Evolutionary conservation across 1,140 invertebrate genomes (phyloP).

Genomic region (Tetraneura akinire): DNA sequence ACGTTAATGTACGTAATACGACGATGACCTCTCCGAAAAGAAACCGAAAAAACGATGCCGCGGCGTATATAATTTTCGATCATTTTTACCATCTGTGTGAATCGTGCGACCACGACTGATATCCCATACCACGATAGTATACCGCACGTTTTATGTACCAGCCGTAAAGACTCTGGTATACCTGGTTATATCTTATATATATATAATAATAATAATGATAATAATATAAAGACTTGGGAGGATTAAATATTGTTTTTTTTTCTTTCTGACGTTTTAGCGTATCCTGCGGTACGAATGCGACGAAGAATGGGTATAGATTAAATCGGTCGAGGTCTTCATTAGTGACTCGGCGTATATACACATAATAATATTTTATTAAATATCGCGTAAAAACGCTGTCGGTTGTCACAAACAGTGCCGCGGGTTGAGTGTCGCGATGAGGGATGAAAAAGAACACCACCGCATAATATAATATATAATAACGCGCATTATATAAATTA

Average conservation of each 20-base stretch:
- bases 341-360: constrained; percentile 14
- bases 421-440: constrained; percentile 5
- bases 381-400: constrained; percentile 1
- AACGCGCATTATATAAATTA: too few species aligned
- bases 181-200: too few species aligned
- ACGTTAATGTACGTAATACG: constrained; percentile 39
- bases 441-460: constrained; percentile 27
- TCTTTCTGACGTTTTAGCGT: not conserved
- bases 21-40: constrained; percentile 14
- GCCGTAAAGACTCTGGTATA: too few species aligned
- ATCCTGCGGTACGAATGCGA: too few species aligned
- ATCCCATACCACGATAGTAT: not conserved
- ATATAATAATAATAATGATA: too few species aligned
- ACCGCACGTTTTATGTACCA: not conserved
- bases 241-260: constrained; percentile 36
- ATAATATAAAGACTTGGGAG: not conserved
- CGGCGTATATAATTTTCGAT: constrained; percentile 44
- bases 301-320: not conserved
- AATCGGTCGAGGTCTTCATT: not conserved
- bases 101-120: not conserved
- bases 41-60: constrained; percentile 34
- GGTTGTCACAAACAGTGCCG: constrained; percentile 4
- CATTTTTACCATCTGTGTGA: not conserved
- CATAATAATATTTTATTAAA: too few species aligned
- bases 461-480: constrained; percentile 15